Evolutionary conservation across 1,140 invertebrate genomes (phyloP), one percentile per base, ranked within the genome.

Genomic region (Aphidius ervi): DNA sequence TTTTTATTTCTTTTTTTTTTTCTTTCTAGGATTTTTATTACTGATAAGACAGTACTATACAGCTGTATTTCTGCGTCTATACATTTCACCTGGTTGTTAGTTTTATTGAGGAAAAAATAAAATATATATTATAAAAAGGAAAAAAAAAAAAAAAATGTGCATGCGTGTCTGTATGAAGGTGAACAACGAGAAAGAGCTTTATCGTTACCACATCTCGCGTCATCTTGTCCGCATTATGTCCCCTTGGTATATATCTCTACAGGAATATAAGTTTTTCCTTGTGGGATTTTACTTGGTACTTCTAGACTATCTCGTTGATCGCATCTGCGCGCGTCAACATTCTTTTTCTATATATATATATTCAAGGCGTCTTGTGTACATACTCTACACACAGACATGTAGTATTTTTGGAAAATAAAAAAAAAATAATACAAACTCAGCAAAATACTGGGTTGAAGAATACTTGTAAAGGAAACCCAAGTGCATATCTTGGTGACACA

Each of bases 161-260:
- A 63, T 49, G 52, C 59, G 59, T 50, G 62, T 54, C 53, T 56
- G 39, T 10, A 47, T 52, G 58, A 61, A 63, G 56, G 65, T 53
- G 42, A 53, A 50, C 46, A 46, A 61, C 64, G 65, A 58, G 63
- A 64, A 65, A 64, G 65, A 56, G 63, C 65, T 64, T 68, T 70
- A 71, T 71, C 70, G 63, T 59, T 59, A 66, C 65, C 62, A 65
- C 63, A 71, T 71, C 68, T 67, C 66, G 65, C 67, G 63, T 68
- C 67, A 64, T 71, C 65, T 67, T 68, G 64, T 67, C 65, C 66
- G 63, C 61, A 70, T 72, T 72, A 70, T 68, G 67, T 66, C 64
- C 56, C 63, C 58, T 31, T 31, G 49, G 59, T 57, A 16, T 16
- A 16, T 65, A 57, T 68, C 63, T 68, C 64, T 31, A 31, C 23